Conservation (phyloP, 1,140 invertebrate species). For the Phymastichus coffea region DNA sequence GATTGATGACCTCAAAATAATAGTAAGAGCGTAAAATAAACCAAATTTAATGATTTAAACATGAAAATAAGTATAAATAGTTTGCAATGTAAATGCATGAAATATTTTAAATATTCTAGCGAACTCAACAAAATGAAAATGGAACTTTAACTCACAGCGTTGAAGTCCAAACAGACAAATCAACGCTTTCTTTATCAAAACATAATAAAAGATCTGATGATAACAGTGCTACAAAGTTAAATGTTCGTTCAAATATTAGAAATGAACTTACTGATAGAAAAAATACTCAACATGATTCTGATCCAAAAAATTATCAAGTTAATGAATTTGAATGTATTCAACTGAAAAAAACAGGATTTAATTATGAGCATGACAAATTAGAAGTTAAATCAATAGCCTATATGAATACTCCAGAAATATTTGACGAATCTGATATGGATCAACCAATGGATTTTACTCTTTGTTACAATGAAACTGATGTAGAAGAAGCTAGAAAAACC, state of each 20-base stretch:
- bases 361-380: conserved; percentile 1
- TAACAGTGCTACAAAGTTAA: background rate
- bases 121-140: conserved; percentile 14
- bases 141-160: conserved; percentile 9
- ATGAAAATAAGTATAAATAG: too few species aligned
- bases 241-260: background rate
- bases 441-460: conserved; percentile 20
- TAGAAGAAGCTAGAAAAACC: conserved; percentile 15
- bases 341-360: conserved; percentile 3
- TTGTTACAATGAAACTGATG: conserved; percentile 19
- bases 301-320: background rate
- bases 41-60: too few species aligned
- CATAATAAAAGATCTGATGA: conserved; percentile 12
- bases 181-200: conserved; percentile 6
- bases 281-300: background rate
- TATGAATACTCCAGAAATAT: background rate
- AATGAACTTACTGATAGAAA: too few species aligned
- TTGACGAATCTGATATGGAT: conserved; percentile 23
- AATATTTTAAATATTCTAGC: too few species aligned
- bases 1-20: too few species aligned
- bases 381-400: background rate
- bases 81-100: too few species aligned
- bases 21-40: too few species aligned
- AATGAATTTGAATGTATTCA: conserved; percentile 12
- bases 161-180: conserved; percentile 19